phyloP scores from a whole-genome alignment of 2,888 invertebrate genomes.

The Hipparchia sbordonii region DNA sequence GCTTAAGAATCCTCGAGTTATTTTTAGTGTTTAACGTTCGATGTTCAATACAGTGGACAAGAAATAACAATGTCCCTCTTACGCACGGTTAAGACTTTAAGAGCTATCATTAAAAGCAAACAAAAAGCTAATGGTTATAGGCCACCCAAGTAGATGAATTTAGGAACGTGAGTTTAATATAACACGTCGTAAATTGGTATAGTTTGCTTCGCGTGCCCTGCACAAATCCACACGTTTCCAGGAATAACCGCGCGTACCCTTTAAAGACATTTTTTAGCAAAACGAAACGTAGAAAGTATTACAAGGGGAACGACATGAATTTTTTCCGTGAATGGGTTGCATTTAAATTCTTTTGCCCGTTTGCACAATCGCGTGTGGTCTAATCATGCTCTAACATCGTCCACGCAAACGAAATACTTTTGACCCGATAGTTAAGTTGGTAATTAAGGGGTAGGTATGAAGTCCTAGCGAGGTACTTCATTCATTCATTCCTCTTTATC shows the following conservation, averaged over 20 bases:
- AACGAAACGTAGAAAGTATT: constrained; percentile 73
- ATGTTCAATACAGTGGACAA: constrained; percentile 47
- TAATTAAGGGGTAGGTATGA: no score
- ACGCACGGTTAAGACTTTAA: constrained; percentile 60
- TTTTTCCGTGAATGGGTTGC: constrained; percentile 73
- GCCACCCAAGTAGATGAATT: constrained; percentile 77
- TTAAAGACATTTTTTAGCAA: constrained; percentile 74
- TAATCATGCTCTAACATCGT: constrained; percentile 56
- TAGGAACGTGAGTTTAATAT: constrained; percentile 68
- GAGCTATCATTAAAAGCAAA: constrained; percentile 68
- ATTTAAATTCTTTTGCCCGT: constrained; percentile 75
- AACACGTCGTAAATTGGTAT: constrained; percentile 74
- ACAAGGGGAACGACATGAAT: constrained; percentile 67
- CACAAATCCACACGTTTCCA: constrained; percentile 60
- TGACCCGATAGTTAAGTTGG: neutral
- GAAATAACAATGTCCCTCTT: constrained; percentile 60
- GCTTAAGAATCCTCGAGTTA: constrained; percentile 9
- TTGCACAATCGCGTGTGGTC: constrained; percentile 80
- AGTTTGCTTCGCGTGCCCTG: constrained; percentile 61
- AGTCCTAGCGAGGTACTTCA: no score
- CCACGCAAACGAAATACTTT: neutral
- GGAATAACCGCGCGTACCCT: constrained; percentile 71
- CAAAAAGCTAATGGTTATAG: constrained; percentile 72
- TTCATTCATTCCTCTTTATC: no score
- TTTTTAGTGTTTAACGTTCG: constrained; percentile 22